Evolutionary conservation across 2,797 vertebrate species (phyloP).

Genomic region (Pipistrellus pygmaeus): DNA sequence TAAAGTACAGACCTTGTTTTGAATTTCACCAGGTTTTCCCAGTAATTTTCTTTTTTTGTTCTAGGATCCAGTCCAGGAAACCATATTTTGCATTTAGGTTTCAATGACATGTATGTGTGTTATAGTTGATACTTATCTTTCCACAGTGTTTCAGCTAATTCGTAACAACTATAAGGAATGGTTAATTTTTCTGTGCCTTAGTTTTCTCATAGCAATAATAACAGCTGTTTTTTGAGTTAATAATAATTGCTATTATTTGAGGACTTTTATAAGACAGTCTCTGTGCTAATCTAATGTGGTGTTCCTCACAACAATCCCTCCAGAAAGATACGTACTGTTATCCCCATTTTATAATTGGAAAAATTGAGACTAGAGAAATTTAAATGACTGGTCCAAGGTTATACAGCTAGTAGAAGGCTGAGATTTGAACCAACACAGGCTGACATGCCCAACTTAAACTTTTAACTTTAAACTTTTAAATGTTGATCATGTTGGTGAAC

Average conservation of each 20-base stretch:
- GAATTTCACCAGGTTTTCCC: slow-evolving; percentile 1
- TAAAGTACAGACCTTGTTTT: slow-evolving; percentile 7
- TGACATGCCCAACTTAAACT: background rate
- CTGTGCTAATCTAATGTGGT: background rate
- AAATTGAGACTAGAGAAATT: background rate
- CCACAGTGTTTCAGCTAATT: slow-evolving; percentile 43
- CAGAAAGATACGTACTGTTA: background rate
- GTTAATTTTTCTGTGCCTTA: background rate
- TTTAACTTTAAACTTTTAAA: slow-evolving; percentile 27
- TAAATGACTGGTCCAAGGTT: background rate
- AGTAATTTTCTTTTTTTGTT: background rate
- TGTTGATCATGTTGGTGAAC: background rate
- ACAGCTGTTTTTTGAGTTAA: slow-evolving; percentile 7
- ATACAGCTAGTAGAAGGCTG: background rate
- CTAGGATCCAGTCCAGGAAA: background rate
- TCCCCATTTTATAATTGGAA: slow-evolving; percentile 38
- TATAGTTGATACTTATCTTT: slow-evolving; percentile 34
- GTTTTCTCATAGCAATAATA: slow-evolving; percentile 41
- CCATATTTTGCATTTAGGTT: background rate
- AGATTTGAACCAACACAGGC: background rate
- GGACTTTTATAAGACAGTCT: slow-evolving; percentile 2
- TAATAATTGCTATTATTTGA: background rate
- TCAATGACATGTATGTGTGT: slow-evolving; percentile 1
- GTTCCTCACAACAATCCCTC: background rate
- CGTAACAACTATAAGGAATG: background rate